These are phyloP conservation scores for Himalopsyche kuldschensis DNA, from an alignment of 2,888 invertebrate species.

Conservation along the genomic window DNA sequence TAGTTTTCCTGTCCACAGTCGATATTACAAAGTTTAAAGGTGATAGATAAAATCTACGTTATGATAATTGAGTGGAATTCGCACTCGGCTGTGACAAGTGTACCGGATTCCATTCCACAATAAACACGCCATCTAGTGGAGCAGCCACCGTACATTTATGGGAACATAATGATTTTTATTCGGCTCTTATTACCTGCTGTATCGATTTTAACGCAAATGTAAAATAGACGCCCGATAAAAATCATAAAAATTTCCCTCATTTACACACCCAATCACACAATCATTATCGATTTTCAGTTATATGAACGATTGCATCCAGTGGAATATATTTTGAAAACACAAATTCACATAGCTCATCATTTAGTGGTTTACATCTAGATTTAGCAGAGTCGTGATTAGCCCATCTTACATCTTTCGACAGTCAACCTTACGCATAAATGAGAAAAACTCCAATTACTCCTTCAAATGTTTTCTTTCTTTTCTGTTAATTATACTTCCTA, in stretches of 20 bases:
- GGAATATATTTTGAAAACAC: slow-evolving; percentile 8
- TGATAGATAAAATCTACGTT: neutral
- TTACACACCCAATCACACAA: neutral
- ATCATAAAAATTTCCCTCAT: neutral
- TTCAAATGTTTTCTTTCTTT: no score
- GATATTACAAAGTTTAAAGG: neutral
- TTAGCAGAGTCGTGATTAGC: slow-evolving; percentile 10
- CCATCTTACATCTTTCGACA: neutral
- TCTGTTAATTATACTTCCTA: neutral
- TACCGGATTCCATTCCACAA: neutral
- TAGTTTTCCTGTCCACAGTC: neutral
- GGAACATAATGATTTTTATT: neutral
- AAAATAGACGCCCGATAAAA: neutral
- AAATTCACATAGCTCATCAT: slow-evolving; percentile 12
- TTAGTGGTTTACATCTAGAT: slow-evolving; percentile 9
- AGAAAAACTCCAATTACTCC: neutral
- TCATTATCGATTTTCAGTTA: slow-evolving; percentile 11
- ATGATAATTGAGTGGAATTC: neutral
- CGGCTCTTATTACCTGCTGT: neutral
- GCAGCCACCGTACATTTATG: neutral
- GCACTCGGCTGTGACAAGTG: neutral
- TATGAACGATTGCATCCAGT: slow-evolving; percentile 5
- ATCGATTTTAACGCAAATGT: no score
- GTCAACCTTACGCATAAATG: neutral
- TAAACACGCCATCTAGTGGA: neutral